A percentile compares a stretch with the other conserved stretches of the same genome.
Conservation (phyloP, 1,140 invertebrate species). For the Conus betulinus region DNA sequence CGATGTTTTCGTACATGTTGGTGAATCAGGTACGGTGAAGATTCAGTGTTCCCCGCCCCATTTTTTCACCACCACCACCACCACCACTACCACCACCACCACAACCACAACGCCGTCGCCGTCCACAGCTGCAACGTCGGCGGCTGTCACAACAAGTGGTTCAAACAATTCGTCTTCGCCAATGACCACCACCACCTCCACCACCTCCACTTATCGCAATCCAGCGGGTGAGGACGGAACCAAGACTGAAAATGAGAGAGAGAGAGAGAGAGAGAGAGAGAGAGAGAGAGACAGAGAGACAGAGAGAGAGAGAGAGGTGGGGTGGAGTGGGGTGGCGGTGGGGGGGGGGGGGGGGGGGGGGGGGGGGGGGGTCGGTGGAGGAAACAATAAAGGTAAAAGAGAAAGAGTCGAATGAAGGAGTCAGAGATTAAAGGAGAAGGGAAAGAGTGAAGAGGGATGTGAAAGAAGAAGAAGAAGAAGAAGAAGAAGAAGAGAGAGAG, state of each 20-base stretch:
- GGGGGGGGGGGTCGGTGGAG: neutral
- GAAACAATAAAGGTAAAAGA: neutral
- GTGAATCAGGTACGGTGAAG: no score
- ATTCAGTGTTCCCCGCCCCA: no score
- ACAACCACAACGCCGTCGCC: no score
- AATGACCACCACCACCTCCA: no score
- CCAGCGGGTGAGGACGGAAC: neutral
- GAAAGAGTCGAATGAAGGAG: neutral
- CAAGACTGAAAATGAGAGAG: neutral
- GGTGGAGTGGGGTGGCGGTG: neutral
- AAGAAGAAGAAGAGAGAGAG: neutral
- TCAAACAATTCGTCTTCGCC: no score
- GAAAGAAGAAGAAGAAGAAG: neutral
- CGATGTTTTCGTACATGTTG: no score
- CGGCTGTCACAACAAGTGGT: no score
- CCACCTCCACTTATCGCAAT: no score
- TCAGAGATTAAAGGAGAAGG: neutral
- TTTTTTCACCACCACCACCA: no score
- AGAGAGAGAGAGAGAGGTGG: neutral
- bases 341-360: neutral
- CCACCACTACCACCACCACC: no score
- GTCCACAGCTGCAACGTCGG: no score
- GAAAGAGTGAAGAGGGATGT: neutral
- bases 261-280: slow-evolving; percentile 4
- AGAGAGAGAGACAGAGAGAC: neutral